Percentiles rank a stretch among this genome's conserved stretches.
Evolutionary conservation across 2,888 invertebrate species (phyloP).

Genomic region (Balanococcus diminutus): DNA sequence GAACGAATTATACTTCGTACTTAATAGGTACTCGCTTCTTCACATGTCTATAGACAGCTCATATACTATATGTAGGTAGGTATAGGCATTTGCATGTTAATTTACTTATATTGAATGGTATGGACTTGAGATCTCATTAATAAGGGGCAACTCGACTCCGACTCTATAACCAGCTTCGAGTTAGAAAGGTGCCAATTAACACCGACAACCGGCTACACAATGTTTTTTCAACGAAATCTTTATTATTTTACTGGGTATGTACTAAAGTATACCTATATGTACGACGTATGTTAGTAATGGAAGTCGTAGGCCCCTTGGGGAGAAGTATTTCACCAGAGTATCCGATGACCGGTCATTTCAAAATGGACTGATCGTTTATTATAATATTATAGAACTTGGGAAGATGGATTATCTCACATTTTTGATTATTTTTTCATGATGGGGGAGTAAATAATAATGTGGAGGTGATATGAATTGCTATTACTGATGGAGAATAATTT

Average conservation of each 20-base stretch:
- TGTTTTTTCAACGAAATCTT: neutral
- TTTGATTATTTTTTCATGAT: neutral
- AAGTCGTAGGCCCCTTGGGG: neutral
- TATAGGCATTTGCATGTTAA: conserved; percentile 26
- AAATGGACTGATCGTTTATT: neutral
- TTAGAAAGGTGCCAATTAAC: conserved; percentile 41
- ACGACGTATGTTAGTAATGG: neutral
- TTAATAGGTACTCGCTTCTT: neutral
- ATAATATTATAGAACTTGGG: neutral
- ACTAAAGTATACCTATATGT: neutral
- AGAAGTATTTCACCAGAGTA: neutral
- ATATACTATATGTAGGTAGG: neutral
- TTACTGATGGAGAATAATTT: too few relatives aligned
- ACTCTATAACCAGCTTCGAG: conserved; percentile 9
- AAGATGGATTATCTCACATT: neutral
- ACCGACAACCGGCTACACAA: neutral
- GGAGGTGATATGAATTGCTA: too few relatives aligned
- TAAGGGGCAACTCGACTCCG: conserved; percentile 3
- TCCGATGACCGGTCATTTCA: neutral
- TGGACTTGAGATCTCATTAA: conserved; percentile 19
- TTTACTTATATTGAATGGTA: neutral
- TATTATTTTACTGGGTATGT: neutral
- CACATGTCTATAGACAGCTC: neutral
- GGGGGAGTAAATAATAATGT: too few relatives aligned
- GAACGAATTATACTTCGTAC: conserved; percentile 15